Conservation (phyloP, 2,888 invertebrate genomes). For the Aphidoletes aphidimyza region DNA sequence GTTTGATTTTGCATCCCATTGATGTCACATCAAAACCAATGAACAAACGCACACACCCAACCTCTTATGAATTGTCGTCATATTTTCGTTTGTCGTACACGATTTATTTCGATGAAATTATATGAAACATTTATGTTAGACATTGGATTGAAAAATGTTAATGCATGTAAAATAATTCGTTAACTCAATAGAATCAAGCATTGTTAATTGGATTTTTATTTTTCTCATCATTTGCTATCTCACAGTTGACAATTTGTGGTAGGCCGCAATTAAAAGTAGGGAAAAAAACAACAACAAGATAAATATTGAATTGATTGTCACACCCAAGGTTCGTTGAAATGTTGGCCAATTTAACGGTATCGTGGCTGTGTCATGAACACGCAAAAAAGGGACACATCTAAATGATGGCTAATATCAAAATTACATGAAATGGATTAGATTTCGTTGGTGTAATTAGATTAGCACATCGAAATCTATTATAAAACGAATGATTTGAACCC, state of each 20-base stretch:
- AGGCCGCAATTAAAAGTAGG: not conserved
- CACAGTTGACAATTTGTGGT: not conserved
- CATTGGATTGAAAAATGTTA: not conserved
- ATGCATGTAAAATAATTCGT: not conserved
- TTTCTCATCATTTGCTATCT: not conserved
- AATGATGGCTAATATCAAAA: too few species aligned
- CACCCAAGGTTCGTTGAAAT: not conserved
- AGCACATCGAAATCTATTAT: too few species aligned
- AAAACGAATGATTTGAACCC: not conserved
- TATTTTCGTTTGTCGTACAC: not conserved
- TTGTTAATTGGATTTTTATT: not conserved
- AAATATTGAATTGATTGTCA: not conserved
- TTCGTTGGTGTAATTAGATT: too few species aligned
- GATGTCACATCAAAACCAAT: too few species aligned
- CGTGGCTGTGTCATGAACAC: not conserved
- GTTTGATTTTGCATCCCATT: too few species aligned
- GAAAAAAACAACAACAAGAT: not conserved
- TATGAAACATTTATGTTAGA: not conserved
- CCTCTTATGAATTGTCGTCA: not conserved
- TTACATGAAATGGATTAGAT: too few species aligned
- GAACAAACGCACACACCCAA: not conserved
- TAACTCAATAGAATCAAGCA: constrained; percentile 16
- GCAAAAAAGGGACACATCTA: not conserved
- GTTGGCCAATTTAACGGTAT: too few species aligned
- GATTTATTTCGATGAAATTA: not conserved